Conservation (phyloP, 2,113 vertebrate species). For the Xenopus borealis region DNA sequence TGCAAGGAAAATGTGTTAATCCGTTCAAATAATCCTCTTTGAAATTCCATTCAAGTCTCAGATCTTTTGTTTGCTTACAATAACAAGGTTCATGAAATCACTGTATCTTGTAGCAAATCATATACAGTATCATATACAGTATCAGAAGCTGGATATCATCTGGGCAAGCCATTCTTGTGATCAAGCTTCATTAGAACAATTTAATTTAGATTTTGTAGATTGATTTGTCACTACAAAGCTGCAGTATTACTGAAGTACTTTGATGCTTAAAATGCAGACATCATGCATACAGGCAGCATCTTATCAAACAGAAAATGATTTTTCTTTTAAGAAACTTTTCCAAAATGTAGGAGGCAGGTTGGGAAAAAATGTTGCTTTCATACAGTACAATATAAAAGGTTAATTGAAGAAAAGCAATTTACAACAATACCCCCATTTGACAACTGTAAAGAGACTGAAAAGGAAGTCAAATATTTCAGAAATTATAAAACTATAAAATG, state of each 20-base stretch:
- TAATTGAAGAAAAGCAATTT: too few species aligned
- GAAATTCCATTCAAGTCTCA: conserved; percentile 28
- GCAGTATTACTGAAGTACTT: too few species aligned
- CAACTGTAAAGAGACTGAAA: too few species aligned
- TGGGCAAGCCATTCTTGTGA: background rate
- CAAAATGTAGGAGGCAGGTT: too few species aligned
- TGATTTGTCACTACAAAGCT: conserved; percentile 44
- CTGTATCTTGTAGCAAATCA: background rate
- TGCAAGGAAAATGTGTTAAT: conserved; percentile 33
- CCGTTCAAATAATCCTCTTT: conserved; percentile 33
- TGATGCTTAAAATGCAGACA: too few species aligned
- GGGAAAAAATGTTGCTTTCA: too few species aligned
- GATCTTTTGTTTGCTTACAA: conserved; percentile 33
- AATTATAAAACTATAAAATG: too few species aligned
- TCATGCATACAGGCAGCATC: background rate
- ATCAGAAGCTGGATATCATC: conserved; percentile 1
- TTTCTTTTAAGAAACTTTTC: too few species aligned
- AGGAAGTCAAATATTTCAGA: too few species aligned
- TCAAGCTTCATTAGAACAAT: conserved; percentile 9
- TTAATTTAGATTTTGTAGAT: conserved; percentile 11
- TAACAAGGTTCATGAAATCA: conserved; percentile 12
- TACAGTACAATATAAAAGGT: too few species aligned
- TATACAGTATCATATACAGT: too few species aligned
- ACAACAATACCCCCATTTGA: too few species aligned
- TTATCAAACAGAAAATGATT: conserved; percentile 5